phyloP scores from a whole-genome alignment of 1,140 invertebrate genomes.

The Bombus breviceps region DNA sequence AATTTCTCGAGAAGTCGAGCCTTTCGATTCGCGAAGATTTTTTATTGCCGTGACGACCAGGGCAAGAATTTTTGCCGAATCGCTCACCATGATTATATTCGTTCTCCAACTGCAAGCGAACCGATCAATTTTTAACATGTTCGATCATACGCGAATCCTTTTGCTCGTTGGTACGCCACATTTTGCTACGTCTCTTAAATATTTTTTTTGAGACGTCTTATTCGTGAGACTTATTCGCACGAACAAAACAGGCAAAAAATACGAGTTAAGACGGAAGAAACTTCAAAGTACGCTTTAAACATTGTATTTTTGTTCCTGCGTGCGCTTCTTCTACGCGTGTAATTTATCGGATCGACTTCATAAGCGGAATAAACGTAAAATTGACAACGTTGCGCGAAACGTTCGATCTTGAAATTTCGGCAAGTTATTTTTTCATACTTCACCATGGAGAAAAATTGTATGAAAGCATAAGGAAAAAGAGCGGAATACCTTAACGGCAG shows the following conservation, averaged over 20 bases:
- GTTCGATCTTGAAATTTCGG: neutral
- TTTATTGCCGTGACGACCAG: slow-evolving; percentile 67
- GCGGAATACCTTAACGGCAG: slow-evolving; percentile 11
- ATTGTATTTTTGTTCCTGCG: too few relatives aligned
- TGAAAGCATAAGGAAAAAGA: neutral
- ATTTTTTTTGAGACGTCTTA: neutral
- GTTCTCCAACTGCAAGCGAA: neutral
- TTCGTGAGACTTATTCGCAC: neutral
- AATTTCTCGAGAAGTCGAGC: slow-evolving; percentile 67
- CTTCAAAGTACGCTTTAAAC: too few relatives aligned
- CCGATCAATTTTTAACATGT: neutral
- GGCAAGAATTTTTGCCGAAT: slow-evolving; percentile 45
- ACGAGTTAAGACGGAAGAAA: too few relatives aligned
- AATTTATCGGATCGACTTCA: neutral
- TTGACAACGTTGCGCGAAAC: too few relatives aligned
- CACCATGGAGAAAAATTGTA: too few relatives aligned
- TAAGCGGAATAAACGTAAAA: neutral
- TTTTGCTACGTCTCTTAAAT: too few relatives aligned
- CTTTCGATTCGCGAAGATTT: slow-evolving; percentile 64
- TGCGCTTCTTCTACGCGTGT: too few relatives aligned
- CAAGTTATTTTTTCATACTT: neutral
- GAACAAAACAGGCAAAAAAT: neutral
- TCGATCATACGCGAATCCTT: too few relatives aligned
- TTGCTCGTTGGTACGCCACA: too few relatives aligned
- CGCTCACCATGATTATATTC: slow-evolving; percentile 49